A percentile compares a stretch with the other conserved stretches of the same genome.
These are phyloP conservation scores for Dolichoris vasculosae DNA, from an alignment of 1,140 invertebrate genomes.

Conservation along the genomic window DNA sequence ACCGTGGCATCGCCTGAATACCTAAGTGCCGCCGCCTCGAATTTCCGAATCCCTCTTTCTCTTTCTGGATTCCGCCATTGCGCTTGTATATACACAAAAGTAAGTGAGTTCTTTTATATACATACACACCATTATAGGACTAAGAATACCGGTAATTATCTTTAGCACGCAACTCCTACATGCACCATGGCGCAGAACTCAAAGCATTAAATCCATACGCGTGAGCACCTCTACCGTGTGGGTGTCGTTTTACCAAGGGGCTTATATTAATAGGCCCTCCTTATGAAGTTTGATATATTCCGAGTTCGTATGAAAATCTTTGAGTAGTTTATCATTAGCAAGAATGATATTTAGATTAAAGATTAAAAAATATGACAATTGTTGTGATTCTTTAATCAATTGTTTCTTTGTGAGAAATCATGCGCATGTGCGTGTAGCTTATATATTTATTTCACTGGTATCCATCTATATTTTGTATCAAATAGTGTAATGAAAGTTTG, in stretches of 20 bases:
- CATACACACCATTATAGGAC: conserved; percentile 36
- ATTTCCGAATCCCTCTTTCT: conserved; percentile 49
- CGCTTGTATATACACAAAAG: background rate
- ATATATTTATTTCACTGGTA: too few species aligned
- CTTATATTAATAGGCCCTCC: conserved; percentile 3
- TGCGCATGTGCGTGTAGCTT: background rate
- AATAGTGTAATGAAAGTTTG: background rate
- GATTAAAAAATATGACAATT: conserved; percentile 20
- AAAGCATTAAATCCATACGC: background rate
- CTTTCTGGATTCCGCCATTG: conserved; percentile 65
- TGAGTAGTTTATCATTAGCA: background rate
- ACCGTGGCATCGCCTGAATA: conserved; percentile 68
- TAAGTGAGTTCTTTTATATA: conserved; percentile 42
- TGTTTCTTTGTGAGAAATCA: conserved; percentile 25
- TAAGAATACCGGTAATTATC: conserved; percentile 72
- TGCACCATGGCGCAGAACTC: background rate
- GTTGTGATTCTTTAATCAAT: background rate
- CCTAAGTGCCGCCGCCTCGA: conserved; percentile 53
- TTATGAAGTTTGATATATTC: background rate
- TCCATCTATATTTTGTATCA: conserved; percentile 19
- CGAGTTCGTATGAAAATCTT: background rate
- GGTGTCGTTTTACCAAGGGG: background rate
- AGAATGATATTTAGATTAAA: conserved; percentile 22
- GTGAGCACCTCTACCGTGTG: too few species aligned
- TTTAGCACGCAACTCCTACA: conserved; percentile 63